Percentiles rank a stretch among this genome's conserved stretches.
These are phyloP conservation scores for Machimus atricapillus DNA, from an alignment of 2,888 invertebrate species.

Conservation along the genomic window DNA sequence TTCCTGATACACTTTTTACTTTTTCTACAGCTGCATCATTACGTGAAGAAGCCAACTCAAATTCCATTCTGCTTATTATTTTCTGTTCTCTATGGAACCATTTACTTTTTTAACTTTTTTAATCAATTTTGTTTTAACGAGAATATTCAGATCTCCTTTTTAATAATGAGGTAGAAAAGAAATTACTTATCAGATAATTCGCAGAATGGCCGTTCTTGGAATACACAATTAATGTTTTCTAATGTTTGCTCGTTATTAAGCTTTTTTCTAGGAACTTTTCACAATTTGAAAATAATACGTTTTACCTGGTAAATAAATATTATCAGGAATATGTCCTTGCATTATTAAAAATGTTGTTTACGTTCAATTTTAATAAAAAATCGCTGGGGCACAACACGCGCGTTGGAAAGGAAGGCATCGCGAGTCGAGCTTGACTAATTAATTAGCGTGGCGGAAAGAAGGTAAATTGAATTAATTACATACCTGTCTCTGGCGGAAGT, in stretches of 20 bases:
- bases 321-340: too few relatives aligned
- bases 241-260: not conserved
- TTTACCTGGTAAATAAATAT: not conserved
- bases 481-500: slow-evolving; percentile 52
- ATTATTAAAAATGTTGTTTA: too few relatives aligned
- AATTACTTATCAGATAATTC: too few relatives aligned
- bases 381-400: not conserved
- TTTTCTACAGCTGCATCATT: not conserved
- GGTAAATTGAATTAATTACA: slow-evolving; percentile 42
- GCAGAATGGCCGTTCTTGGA: too few relatives aligned
- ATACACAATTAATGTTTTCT: not conserved
- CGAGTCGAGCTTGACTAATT: not conserved
- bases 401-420: not conserved
- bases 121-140: not conserved
- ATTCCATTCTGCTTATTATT: not conserved
- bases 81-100: not conserved
- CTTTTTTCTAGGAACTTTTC: not conserved
- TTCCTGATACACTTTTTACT: not conserved
- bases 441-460: not conserved
- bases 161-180: too few relatives aligned
- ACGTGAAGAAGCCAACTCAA: not conserved
- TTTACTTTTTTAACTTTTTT: too few relatives aligned
- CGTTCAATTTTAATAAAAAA: not conserved
- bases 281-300: not conserved
- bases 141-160: not conserved